Conservation (phyloP, 2,888 invertebrate genomes). For the Chrysolina americana region DNA sequence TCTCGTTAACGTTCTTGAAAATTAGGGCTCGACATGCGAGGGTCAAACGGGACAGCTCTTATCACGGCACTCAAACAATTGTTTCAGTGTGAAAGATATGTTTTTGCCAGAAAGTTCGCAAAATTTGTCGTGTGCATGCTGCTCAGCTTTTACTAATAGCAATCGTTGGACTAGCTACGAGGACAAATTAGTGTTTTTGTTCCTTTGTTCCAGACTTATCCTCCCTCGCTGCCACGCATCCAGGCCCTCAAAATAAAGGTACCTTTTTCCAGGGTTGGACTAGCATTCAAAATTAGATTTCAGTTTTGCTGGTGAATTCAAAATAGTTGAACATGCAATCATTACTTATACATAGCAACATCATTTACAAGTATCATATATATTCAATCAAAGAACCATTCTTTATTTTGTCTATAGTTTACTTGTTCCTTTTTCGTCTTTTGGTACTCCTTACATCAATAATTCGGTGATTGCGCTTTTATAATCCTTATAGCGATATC, state of each 20-base stretch:
- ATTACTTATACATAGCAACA: not conserved
- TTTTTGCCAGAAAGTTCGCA: conserved; percentile 39
- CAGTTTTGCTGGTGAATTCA: not conserved
- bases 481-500: too few relatives aligned
- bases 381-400: too few relatives aligned
- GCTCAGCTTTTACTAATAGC: conserved; percentile 56
- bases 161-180: conserved; percentile 60
- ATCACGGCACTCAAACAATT: conserved; percentile 26
- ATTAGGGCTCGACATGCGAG: conserved; percentile 38
- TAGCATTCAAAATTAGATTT: conserved; percentile 9
- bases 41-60: conserved; percentile 41
- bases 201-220: conserved; percentile 69
- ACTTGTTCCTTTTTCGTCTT: too few relatives aligned
- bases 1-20: conserved; percentile 45
- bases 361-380: not conserved
- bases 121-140: conserved; percentile 57
- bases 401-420: too few relatives aligned
- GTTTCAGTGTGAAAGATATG: conserved; percentile 23
- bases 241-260: conserved; percentile 67
- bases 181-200: conserved; percentile 66
- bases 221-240: conserved; percentile 68
- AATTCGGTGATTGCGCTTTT: too few relatives aligned
- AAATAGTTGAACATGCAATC: not conserved
- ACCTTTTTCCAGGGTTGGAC: conserved; percentile 54
- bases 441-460: too few relatives aligned